Evolutionary conservation across 2,797 vertebrate genomes (phyloP), one percentile per base, ranked within the genome.

Genomic region (Nothura maculosa): DNA sequence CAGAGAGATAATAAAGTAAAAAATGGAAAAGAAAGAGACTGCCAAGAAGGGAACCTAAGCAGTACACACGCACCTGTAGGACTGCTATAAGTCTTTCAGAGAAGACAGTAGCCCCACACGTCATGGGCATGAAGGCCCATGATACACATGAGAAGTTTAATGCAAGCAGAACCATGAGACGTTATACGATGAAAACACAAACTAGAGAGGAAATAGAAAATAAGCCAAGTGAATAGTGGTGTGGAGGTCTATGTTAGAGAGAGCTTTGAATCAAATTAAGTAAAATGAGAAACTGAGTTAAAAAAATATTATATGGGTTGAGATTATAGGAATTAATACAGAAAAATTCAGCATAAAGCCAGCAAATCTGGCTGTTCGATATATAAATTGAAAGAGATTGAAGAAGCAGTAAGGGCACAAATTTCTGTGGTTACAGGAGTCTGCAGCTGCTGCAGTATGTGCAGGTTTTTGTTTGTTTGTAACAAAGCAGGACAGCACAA

Each of bases 401-500:
- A 36, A 54, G 28, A 54, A 21, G 27, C 19, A 22, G 6, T 19
- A 4, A 40, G 18, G 22, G 7, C 48, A 66, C 6, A 69, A 94
- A 87, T 62, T 12, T 7, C 3, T 6, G 24, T 32, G 52, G 13
- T 52, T 81, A 47, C 34, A 34, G 6, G 8, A 86, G 8, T 47
- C 17, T 75, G 38, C 61, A 85, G 43, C 42, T 42, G 64, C 17
- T 9, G 10, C 48, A 42, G 40, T 14, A n/a, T 40, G 25, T 67
- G 45, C 15, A 52, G 28, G 18, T 48, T 24, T 48, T 48, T 47
- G 47, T 47, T 48, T 48, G 22, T 48, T 48, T 48, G 22, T 48
- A 43, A 43, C 38, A 45, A n/a, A 47, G 13, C 1, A 11, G 3
- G 4, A 63, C 3, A 67, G 1, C 7, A 30, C 7, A 30, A 3